These are phyloP conservation scores for Poeciliopsis retropinna DNA, from an alignment of 2,113 vertebrate species.

Conservation along the genomic window DNA sequence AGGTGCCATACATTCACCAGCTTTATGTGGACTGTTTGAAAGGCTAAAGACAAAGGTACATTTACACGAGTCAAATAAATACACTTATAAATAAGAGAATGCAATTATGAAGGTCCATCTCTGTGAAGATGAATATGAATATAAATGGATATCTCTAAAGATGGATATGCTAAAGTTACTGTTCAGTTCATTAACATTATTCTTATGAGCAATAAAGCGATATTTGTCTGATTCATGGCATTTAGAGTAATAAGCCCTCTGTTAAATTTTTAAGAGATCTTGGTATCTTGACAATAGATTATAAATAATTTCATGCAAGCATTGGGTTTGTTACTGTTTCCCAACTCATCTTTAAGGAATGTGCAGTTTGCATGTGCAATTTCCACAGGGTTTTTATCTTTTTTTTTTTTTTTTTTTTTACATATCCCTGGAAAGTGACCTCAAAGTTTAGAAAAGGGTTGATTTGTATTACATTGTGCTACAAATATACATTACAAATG, in stretches of 20 bases:
- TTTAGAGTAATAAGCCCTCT: neutral
- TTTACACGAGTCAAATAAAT: neutral
- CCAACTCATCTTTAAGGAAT: neutral
- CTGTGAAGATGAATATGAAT: neutral
- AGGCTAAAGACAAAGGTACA: neutral
- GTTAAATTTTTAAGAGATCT: too few relatives aligned
- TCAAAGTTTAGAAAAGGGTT: neutral
- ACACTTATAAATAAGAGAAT: neutral
- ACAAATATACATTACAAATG: neutral
- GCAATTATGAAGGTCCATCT: neutral
- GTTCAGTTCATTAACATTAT: neutral
- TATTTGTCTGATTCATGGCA: neutral
- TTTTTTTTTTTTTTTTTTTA: neutral
- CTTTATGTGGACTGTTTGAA: conserved; percentile 1
- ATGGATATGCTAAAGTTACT: neutral
- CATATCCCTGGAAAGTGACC: neutral
- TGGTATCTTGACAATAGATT: neutral
- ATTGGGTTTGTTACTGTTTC: neutral
- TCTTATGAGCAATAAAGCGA: neutral
- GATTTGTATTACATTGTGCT: neutral
- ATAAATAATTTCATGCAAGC: neutral
- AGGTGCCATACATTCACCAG: conserved; percentile 60
- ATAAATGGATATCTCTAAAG: too few relatives aligned
- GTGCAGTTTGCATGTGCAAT: neutral
- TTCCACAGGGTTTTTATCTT: neutral